Evolutionary conservation across 2,888 invertebrate species (phyloP), one percentile per base, ranked within the genome.

Genomic region (Ernsta delagoae): DNA sequence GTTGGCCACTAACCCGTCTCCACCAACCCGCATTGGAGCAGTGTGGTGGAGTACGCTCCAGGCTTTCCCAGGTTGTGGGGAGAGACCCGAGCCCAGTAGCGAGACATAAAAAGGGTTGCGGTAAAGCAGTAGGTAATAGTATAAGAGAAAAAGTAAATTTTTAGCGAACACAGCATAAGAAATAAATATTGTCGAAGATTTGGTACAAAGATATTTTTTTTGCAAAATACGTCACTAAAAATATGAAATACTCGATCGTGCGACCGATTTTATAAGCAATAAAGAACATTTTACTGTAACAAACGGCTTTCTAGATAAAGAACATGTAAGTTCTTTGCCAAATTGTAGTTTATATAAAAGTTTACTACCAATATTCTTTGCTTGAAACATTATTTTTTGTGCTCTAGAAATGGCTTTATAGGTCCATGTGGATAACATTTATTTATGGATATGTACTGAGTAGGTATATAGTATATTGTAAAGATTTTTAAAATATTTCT

Each of bases 251-350:
- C 24, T n/a, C 2, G 31, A 65, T 34, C 50, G 8, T 16, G 16
- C 6, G 45, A 43, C 41, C 41, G 12, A 67, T 61, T 60, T 43
- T 61, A 56, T 61, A 61, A 61, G 67, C 45, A 61, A 61, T 56
- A 67, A 61, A 45, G 56, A 56, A 61, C 61, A 67, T 45, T 48
- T 56, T 67, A 24, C 24, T 45, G 2, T 61, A 56, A 67, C 67
- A 56, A 67, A 67, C 45, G 67, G 45, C 31, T 43, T 24, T 11
- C n/a, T 48, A 67, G 67, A 67, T 61, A 61, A 56, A 61, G 61
- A 61, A 67, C 43, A 54, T 16, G 67, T n/a, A 4, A 56, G 45
- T 67, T 43, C 61, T 56, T 56, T 61, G 67, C 61, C 67, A 67
- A 67, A 56, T 60, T 43, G 12, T 61, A n/a, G 16, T 61, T 56